Evolutionary conservation across 2,113 vertebrate genomes (phyloP).

Genomic region (Podocnemis expansa): DNA sequence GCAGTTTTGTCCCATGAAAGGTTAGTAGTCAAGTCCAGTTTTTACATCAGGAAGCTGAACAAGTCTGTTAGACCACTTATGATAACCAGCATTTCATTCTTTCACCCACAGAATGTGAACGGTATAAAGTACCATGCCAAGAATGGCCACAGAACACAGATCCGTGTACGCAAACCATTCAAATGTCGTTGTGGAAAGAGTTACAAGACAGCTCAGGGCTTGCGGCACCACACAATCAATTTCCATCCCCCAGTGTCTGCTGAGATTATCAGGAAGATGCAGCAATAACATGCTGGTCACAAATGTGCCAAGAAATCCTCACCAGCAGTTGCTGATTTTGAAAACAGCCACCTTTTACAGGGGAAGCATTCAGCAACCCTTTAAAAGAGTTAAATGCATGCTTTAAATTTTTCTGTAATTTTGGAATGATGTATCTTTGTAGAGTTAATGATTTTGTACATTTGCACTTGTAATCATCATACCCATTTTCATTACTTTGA

Average conservation of each 20-base stretch:
- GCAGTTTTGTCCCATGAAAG: rapidly evolving
- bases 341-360: slow-evolving; percentile 86
- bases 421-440: slow-evolving; percentile 88
- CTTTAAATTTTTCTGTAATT: slow-evolving; percentile 88
- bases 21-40: not conserved
- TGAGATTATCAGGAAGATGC: slow-evolving; percentile 97
- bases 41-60: not conserved
- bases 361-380: slow-evolving; percentile 84
- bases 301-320: slow-evolving; percentile 86
- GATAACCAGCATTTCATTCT: not conserved
- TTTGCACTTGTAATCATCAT: slow-evolving; percentile 94
- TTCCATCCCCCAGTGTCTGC: slow-evolving; percentile 95
- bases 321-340: slow-evolving; percentile 89
- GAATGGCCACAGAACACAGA: slow-evolving; percentile 97
- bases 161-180: slow-evolving; percentile 96
- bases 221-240: slow-evolving; percentile 98
- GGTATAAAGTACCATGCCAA: slow-evolving; percentile 99
- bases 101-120: slow-evolving; percentile 91
- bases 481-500: slow-evolving; percentile 86
- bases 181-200: slow-evolving; percentile 98
- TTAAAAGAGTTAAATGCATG: slow-evolving; percentile 87
- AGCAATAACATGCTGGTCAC: slow-evolving; percentile 89
- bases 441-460: slow-evolving; percentile 94
- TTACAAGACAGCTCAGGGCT: slow-evolving; percentile 99
- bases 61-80: rapidly evolving